Evolutionary conservation across 2,888 invertebrate species (phyloP).

Genomic region (Zaprionus bogoriensis): DNA sequence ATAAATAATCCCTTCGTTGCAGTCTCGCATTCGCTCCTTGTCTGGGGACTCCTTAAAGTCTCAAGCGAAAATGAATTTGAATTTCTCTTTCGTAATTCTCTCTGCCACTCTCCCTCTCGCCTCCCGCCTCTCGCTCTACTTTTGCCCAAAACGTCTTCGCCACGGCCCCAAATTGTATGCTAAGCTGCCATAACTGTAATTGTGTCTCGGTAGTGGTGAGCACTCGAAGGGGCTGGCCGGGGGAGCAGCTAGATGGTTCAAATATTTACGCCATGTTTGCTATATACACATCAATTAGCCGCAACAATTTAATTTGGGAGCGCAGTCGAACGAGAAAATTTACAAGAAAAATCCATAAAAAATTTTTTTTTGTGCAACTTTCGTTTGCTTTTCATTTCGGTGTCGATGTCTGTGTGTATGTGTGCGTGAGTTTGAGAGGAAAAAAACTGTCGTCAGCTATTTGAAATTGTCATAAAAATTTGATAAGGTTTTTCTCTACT

Average conservation of each 20-base stretch:
- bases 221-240: background rate
- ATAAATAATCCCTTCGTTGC: background rate
- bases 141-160: conserved; percentile 5
- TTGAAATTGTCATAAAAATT: conserved; percentile 68
- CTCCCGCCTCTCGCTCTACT: background rate
- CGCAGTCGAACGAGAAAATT: conserved; percentile 41
- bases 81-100: background rate
- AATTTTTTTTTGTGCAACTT: conserved; percentile 45
- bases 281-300: conserved; percentile 69
- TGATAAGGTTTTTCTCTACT: conserved; percentile 61
- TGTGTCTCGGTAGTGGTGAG: conserved; percentile 30
- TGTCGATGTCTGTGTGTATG: background rate
- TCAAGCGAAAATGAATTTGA: conserved; percentile 8
- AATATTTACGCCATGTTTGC: conserved; percentile 41
- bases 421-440: background rate
- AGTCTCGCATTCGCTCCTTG: background rate
- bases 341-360: conserved; percentile 70
- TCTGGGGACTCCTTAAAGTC: conserved; percentile 2
- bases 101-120: background rate
- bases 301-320: conserved; percentile 62
- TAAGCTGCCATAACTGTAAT: conserved; percentile 55
- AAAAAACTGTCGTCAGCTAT: conserved; percentile 65
- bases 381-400: conserved; percentile 12
- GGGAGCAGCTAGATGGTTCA: conserved; percentile 2
- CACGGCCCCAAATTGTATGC: conserved; percentile 56